These are phyloP conservation scores for Ceyx melanurus DNA, from an alignment of 2,113 vertebrate genomes.

Conservation along the genomic window DNA sequence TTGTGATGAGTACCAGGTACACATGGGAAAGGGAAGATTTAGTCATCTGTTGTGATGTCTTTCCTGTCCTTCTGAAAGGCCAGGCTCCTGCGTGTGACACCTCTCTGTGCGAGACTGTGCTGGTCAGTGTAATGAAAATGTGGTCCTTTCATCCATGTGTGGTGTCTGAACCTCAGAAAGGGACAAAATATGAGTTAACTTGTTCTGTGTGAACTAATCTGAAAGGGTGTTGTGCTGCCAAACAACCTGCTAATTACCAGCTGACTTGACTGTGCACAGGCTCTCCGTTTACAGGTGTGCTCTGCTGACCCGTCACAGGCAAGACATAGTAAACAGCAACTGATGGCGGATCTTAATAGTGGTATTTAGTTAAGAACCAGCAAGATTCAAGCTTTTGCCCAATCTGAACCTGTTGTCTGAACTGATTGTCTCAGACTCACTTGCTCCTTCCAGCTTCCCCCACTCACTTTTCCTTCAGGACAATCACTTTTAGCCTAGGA, in stretches of 20 bases:
- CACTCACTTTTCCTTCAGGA: fast-evolving
- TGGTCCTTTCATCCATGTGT: neutral
- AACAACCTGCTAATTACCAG: neutral
- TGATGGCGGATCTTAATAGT: neutral
- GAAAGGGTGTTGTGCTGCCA: neutral
- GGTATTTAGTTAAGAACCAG: neutral
- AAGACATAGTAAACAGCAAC: neutral
- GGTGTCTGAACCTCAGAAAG: neutral
- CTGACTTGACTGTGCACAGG: no score
- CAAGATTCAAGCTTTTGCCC: neutral
- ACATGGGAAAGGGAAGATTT: neutral
- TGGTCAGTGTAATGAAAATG: neutral
- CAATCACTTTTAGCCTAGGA: neutral
- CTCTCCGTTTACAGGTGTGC: neutral
- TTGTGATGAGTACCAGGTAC: neutral
- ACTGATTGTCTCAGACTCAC: neutral
- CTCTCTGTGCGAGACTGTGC: neutral
- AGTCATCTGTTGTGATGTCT: neutral
- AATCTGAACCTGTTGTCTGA: no score
- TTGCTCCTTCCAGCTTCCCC: fast-evolving
- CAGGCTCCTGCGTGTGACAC: neutral
- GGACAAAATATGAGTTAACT: neutral
- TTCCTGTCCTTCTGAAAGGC: neutral
- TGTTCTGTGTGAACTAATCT: neutral
- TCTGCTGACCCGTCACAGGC: neutral